Base-by-base conservation (phyloP, 1,140 invertebrate species). In the Diabrotica undecimpunctata region DNA sequence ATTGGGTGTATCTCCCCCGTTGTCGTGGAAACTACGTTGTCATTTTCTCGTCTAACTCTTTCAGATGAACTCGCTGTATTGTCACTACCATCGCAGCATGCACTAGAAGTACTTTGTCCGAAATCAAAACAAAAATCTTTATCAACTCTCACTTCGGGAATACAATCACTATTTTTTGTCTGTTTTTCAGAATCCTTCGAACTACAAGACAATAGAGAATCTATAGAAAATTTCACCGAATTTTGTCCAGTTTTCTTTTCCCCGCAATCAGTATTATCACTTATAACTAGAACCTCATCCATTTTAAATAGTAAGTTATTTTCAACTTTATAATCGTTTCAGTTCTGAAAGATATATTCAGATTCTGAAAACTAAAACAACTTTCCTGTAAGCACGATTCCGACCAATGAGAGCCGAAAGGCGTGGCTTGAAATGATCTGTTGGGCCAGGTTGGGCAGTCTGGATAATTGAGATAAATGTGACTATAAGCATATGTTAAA, bases 221-320 rank as follows among this genome's bases (percentile, higher is more conserved):
- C 69, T 13, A 71, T 71, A 14, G 61, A 65, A 68, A 71, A 71
- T 41, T 61, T 71, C 9, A 55, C 64, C 36, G 64, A 66, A 12
- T 66, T 71, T 13, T 64, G 46, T 39, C 54, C 37, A 6, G 37
- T 52, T 12, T 25, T 58, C 50, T 50, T 57, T 36, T n/a, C 13
- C 9, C 50, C 50, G 38, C 46, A 50, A 2, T 36, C 54, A 13
- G 12, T 14, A 9, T 54, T 13, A 14, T 54, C 54, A 54, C 35
- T 12, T 8, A 54, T 12, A 54, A 54, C 12, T 54, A 14, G 9
- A 6, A 54, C 54, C 3, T 54, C 54, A 7, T 54, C 54, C 54
- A 54, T 54, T 54, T 54, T 54, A 13, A 54, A 46, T 46, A 9
- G 54, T 8, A 13, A 54, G 12, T 25, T 25, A 25, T 25, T 25